Evolutionary conservation across 1,140 invertebrate species (phyloP).

Genomic region (Drosophila guanche): DNA sequence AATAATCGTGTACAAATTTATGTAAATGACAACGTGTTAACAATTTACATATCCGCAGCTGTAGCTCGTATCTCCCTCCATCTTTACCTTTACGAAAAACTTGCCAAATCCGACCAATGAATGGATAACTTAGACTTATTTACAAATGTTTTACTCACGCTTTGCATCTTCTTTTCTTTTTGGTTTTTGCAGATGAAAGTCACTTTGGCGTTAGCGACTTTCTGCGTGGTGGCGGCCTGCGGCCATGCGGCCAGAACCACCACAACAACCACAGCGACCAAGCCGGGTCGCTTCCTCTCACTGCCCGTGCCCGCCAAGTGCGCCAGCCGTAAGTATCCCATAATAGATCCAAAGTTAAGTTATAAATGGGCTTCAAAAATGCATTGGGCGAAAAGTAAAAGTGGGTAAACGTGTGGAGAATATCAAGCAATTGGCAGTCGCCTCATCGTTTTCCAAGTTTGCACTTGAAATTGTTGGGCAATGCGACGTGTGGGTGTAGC

Average conservation of each 20-base stretch:
- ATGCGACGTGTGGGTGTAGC: slow-evolving; percentile 67
- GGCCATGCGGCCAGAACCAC: slow-evolving; percentile 78
- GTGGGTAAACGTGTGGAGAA: slow-evolving; percentile 54
- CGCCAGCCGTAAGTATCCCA: slow-evolving; percentile 89
- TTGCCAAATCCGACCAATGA: slow-evolving; percentile 27
- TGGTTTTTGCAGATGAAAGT: slow-evolving; percentile 78
- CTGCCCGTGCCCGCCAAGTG: slow-evolving; percentile 91
- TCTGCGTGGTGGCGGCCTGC: slow-evolving; percentile 79
- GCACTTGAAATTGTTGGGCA: slow-evolving; percentile 78
- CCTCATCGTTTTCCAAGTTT: slow-evolving; percentile 60
- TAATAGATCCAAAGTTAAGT: background rate
- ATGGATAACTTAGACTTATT: too few relatives aligned
- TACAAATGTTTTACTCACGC: slow-evolving; percentile 9
- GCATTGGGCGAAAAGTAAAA: slow-evolving; percentile 67
- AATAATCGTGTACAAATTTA: slow-evolving; percentile 63
- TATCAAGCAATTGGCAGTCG: slow-evolving; percentile 48
- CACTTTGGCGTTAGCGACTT: slow-evolving; percentile 82
- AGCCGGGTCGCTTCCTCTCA: slow-evolving; percentile 89
- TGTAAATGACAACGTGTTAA: slow-evolving; percentile 61
- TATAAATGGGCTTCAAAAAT: too few relatives aligned
- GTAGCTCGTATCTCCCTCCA: slow-evolving; percentile 1
- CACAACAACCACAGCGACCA: slow-evolving; percentile 82
- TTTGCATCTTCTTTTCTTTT: slow-evolving; percentile 16
- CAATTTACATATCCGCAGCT: slow-evolving; percentile 52
- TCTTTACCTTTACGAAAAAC: slow-evolving; percentile 3